These are phyloP conservation scores for Zonotrichia leucophrys DNA, from an alignment of 2,113 vertebrate genomes.

Conservation along the genomic window DNA sequence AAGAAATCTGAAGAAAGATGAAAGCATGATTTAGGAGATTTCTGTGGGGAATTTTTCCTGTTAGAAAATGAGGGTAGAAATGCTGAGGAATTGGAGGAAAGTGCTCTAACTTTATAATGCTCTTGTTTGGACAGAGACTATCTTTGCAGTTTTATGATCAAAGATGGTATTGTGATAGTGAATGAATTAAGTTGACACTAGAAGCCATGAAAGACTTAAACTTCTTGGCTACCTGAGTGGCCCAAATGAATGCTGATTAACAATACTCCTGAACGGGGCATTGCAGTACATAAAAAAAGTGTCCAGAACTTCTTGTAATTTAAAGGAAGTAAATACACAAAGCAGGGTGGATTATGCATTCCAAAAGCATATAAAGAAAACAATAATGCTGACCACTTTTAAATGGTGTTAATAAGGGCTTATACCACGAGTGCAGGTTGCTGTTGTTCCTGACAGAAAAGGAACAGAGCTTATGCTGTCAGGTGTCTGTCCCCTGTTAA, in stretches of 20 bases:
- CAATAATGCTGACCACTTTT: background rate
- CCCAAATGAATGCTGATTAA: background rate
- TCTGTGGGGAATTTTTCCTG: background rate
- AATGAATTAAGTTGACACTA: background rate
- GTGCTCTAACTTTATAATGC: background rate
- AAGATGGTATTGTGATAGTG: background rate
- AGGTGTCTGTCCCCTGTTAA: constrained; percentile 13
- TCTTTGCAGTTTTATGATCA: background rate
- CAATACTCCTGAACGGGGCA: accelerated
- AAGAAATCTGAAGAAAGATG: background rate
- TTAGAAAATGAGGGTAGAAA: background rate
- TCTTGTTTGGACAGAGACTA: background rate
- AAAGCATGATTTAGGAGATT: background rate
- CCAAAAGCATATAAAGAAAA: background rate
- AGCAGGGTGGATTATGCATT: background rate
- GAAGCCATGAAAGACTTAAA: background rate
- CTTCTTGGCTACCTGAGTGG: background rate
- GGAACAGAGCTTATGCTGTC: background rate
- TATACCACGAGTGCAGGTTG: background rate
- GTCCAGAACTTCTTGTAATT: background rate
- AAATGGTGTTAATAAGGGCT: constrained; percentile 1
- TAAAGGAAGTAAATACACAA: background rate
- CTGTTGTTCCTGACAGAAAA: background rate
- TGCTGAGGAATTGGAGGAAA: background rate
- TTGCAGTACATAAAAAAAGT: background rate